Percentiles rank a stretch among this genome's conserved stretches.
Conservation (phyloP, 92 coral and sea anemone genomes). For the Epizoanthus stellaris region DNA sequence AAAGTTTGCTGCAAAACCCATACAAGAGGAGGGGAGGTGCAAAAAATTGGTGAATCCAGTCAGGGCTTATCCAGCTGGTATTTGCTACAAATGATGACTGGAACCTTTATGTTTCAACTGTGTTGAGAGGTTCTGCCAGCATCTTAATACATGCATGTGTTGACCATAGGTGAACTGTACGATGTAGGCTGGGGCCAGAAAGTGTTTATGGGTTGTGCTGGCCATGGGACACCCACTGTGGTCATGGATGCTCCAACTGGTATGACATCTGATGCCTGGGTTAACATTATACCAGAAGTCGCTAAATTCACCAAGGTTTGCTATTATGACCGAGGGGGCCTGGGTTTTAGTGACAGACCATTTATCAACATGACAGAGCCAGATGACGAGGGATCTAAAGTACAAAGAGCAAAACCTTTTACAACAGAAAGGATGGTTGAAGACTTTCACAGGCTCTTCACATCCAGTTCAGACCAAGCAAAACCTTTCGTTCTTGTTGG, state of each 20-base stretch:
- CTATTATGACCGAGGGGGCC: constrained; percentile 90
- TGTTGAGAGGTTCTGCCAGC: too few relatives aligned
- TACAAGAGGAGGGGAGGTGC: too few relatives aligned
- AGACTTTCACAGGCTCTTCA: constrained; percentile 81
- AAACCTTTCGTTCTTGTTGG: constrained; percentile 89
- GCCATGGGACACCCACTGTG: constrained; percentile 85
- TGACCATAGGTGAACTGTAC: constrained; percentile 72
- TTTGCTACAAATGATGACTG: too few relatives aligned
- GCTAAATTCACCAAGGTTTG: constrained; percentile 84
- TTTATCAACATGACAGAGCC: constrained; percentile 53
- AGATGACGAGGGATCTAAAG: constrained; percentile 44
- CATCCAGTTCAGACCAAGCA: constrained; percentile 70
- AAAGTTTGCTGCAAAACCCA: too few relatives aligned
- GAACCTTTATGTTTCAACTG: too few relatives aligned
- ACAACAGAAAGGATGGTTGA: constrained; percentile 95
- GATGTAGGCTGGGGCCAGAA: constrained; percentile 87
- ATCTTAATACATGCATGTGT: too few relatives aligned
- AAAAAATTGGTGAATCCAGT: too few relatives aligned
- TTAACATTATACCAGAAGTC: constrained; percentile 68
- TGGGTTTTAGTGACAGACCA: constrained; percentile 93
- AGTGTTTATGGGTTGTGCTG: constrained; percentile 86
- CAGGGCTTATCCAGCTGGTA: too few relatives aligned
- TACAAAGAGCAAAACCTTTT: constrained; percentile 67
- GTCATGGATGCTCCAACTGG: constrained; percentile 93
- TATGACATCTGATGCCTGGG: constrained; percentile 88